Percentiles rank a stretch among this genome's conserved stretches.
These are phyloP conservation scores for Phymorhynchus buccinoides DNA, from an alignment of 1,140 invertebrate species.

Conservation along the genomic window DNA sequence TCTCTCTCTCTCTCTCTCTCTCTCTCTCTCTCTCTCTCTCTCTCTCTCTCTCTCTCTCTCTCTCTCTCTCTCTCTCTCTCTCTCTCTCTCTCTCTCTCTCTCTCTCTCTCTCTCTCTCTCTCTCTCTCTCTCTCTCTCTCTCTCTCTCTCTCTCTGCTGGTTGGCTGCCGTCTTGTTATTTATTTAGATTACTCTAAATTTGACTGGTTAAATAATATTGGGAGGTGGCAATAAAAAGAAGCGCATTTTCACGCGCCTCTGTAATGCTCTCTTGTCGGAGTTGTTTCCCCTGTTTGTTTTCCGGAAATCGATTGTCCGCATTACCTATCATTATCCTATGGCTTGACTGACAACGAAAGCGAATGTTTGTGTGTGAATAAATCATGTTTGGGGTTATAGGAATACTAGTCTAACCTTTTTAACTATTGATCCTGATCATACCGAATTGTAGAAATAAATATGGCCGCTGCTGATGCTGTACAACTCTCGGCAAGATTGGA, in stretches of 20 bases:
- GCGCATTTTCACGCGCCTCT: neutral
- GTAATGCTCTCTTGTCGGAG: neutral
- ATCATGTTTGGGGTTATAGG: neutral
- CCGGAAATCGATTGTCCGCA: slow-evolving; percentile 1
- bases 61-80: slow-evolving; percentile 1
- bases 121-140: slow-evolving; percentile 22
- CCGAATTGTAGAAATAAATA: neutral
- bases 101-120: slow-evolving; percentile 25
- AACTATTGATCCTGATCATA: neutral
- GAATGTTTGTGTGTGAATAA: neutral
- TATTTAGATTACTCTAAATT: neutral
- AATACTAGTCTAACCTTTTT: no score
- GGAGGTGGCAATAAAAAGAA: no score
- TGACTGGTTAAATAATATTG: no score
- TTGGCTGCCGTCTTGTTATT: neutral
- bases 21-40: slow-evolving; percentile 9
- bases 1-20: neutral
- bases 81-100: neutral
- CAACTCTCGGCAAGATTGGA: slow-evolving; percentile 36
- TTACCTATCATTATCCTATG: no score
- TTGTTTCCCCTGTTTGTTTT: neutral
- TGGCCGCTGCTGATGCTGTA: slow-evolving; percentile 12
- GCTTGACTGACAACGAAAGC: neutral
- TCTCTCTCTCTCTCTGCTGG: neutral
- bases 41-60: slow-evolving; percentile 21